These are phyloP conservation scores for Pseudonaja textilis DNA, from an alignment of 2,113 vertebrate species.

Conservation along the genomic window DNA sequence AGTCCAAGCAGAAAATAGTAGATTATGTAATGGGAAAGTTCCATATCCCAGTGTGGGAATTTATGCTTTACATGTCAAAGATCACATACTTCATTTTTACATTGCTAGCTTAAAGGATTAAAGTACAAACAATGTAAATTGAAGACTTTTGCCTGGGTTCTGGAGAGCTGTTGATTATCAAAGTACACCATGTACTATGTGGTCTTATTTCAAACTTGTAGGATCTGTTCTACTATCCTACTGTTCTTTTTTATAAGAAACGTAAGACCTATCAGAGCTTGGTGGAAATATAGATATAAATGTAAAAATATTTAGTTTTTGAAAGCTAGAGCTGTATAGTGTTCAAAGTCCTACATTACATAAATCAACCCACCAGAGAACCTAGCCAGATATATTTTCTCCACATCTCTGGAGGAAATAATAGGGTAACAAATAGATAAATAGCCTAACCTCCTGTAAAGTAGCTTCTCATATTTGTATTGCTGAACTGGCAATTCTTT, in stretches of 20 bases:
- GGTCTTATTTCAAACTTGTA: background rate
- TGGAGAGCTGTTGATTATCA: background rate
- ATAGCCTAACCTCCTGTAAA: background rate
- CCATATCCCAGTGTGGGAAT: background rate
- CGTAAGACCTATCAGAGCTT: background rate
- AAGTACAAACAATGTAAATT: background rate
- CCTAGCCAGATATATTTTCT: background rate
- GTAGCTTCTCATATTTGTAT: background rate
- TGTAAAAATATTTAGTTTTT: background rate
- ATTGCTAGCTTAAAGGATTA: background rate
- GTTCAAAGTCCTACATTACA: background rate
- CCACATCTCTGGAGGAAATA: background rate
- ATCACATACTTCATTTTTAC: background rate
- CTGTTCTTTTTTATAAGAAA: background rate
- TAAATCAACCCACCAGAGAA: background rate
- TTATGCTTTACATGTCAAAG: background rate
- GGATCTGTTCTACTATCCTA: background rate
- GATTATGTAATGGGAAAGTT: background rate
- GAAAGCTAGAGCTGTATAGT: background rate
- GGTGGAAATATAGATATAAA: background rate
- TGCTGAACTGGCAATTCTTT: background rate
- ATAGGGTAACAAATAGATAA: background rate
- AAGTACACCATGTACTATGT: background rate
- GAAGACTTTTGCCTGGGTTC: background rate
- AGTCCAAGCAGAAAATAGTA: background rate